Evolutionary conservation across 2,797 vertebrate species (phyloP).

Genomic region (Phylloscopus collybita): DNA sequence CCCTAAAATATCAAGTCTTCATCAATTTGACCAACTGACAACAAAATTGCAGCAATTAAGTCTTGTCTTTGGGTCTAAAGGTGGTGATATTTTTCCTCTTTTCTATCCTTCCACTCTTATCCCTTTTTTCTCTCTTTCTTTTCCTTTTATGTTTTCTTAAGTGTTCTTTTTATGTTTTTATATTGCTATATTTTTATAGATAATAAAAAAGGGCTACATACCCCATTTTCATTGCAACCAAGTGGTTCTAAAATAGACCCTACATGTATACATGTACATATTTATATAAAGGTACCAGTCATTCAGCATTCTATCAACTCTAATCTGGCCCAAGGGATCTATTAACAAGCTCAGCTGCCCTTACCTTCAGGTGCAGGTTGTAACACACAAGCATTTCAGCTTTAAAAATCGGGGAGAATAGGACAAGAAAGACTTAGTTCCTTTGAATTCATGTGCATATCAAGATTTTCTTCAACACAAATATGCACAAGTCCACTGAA

Average conservation of each 20-base stretch:
- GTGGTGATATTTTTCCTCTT: neutral
- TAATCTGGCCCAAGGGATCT: neutral
- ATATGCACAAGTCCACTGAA: neutral
- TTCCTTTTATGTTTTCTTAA: neutral
- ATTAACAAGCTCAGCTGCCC: neutral
- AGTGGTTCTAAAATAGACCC: neutral
- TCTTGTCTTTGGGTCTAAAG: neutral
- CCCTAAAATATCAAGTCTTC: neutral
- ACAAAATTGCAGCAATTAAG: accelerated
- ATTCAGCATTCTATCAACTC: neutral
- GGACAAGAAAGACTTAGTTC: neutral
- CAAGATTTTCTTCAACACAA: neutral
- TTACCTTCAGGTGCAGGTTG: accelerated
- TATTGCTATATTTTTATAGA: neutral
- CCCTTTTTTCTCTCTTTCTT: neutral
- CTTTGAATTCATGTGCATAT: neutral
- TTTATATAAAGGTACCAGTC: accelerated
- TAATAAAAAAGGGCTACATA: neutral
- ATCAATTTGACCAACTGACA: accelerated
- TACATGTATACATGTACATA: too few relatives aligned
- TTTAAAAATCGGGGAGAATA: neutral
- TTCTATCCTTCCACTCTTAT: neutral
- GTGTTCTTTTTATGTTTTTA: neutral
- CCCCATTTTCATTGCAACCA: neutral
- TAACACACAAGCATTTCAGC: neutral